phyloP scores from a whole-genome alignment of 2,797 vertebrate genomes.

The Anableps anableps region DNA sequence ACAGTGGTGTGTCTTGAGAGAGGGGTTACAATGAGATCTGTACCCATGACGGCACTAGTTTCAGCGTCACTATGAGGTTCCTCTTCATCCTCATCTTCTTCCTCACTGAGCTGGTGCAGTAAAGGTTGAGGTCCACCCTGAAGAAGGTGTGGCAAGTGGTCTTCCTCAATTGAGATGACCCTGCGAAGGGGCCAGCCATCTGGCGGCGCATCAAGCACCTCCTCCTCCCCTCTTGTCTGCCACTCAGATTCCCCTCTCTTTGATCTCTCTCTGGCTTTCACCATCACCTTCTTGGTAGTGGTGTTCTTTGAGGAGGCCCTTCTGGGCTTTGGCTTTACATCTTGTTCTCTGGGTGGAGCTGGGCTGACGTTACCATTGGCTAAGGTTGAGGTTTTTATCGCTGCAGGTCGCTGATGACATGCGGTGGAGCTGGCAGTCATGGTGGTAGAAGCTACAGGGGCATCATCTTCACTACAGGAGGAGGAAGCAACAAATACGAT shows the following conservation, averaged over 20 bases:
- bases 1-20: neutral
- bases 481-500: slow-evolving; percentile 80
- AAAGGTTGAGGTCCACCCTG: slow-evolving; percentile 76
- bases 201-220: slow-evolving; percentile 52
- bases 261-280: slow-evolving; percentile 38
- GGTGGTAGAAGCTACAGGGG: slow-evolving; percentile 8
- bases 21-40: neutral
- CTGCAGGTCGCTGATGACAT: slow-evolving; percentile 30
- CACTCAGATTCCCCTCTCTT: slow-evolving; percentile 47
- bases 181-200: slow-evolving; percentile 81
- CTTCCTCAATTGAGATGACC: slow-evolving; percentile 96
- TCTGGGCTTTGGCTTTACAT: slow-evolving; percentile 51
- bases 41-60: slow-evolving; percentile 16
- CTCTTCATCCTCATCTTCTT: slow-evolving; percentile 71
- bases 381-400: slow-evolving; percentile 46
- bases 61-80: slow-evolving; percentile 54
- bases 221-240: slow-evolving; percentile 32
- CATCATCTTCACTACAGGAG: slow-evolving; percentile 75
- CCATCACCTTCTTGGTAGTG: slow-evolving; percentile 26
- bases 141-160: slow-evolving; percentile 89
- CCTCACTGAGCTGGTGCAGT: slow-evolving; percentile 81
- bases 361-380: slow-evolving; percentile 41
- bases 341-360: slow-evolving; percentile 17
- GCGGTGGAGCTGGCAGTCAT: neutral
- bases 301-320: slow-evolving; percentile 20